Base-by-base conservation (phyloP, 2,797 vertebrate genomes). In the Tiaroga cobitis region DNA sequence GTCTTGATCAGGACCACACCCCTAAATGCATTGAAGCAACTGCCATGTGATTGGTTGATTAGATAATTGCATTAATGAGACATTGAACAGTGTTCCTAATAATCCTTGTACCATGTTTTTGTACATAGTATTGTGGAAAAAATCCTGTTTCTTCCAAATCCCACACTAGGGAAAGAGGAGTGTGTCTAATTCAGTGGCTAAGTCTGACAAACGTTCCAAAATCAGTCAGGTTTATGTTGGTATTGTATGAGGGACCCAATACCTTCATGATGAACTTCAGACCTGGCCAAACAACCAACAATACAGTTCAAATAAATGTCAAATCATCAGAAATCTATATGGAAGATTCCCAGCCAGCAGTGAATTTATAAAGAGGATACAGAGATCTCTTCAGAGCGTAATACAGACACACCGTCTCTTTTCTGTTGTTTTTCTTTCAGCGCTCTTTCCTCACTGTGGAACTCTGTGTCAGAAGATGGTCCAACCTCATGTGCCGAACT, bases 391-490 rank as follows among this genome's bases (percentile, higher is more conserved):
- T 76, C 34, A 77, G 73, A 77, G 73, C 18, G 7, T 26, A 75
- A 75, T 65, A 39, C 24, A 67, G 81, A 83, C 72, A 39, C 41
- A 37, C 13, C 24, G 73, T 76, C 72, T 84, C 73, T 84, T 77
- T 69, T 63, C 63, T 77, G 56, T 49, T 73, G 69, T 51, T 65
- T 75, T 34, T 65, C 70, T 75, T 75, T 46, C 72, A 75, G 43
- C 56, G 29, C 6, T 41, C 39, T 75, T 67, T 75, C 56, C 24
- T 46, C 16, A 68, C 32, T 19, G 43, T 75, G 72, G 39, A 61
- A 63, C 81, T 29, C 24, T 37, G 41, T 82, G 56, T 83, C 46
- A 75, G 81, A 84, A 83, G 61, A 77, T 10, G 4, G 32, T 77
- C 63, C 82, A 77, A 56, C 3, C 32, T 37, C 41, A n/a, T 67